These are phyloP conservation scores for Idaea straminata DNA, from an alignment of 2,888 invertebrate genomes.

Conservation along the genomic window DNA sequence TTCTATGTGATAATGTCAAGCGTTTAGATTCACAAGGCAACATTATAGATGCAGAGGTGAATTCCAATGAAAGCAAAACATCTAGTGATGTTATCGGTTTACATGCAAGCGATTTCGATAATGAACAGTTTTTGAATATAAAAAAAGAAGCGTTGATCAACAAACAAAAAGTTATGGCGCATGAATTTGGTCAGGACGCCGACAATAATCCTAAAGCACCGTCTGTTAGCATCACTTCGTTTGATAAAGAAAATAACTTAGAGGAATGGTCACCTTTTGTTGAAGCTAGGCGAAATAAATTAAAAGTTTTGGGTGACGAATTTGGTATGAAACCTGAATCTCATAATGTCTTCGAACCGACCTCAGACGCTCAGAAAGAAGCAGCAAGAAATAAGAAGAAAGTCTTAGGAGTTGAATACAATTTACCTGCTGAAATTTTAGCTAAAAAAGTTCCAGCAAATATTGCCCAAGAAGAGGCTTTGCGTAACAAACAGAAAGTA, in stretches of 20 bases:
- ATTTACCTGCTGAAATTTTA: constrained; percentile 50
- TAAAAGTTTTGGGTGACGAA: constrained; percentile 59
- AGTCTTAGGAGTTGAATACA: constrained; percentile 82
- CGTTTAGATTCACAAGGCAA: constrained; percentile 65
- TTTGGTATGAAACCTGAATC: constrained; percentile 36
- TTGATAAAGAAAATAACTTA: constrained; percentile 59
- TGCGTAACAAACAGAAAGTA: constrained; percentile 54
- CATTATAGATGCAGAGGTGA: constrained; percentile 39
- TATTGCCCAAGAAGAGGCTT: constrained; percentile 63
- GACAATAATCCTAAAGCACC: constrained; percentile 53
- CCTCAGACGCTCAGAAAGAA: constrained; percentile 77
- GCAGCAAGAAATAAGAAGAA: constrained; percentile 82
- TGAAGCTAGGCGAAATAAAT: constrained; percentile 62
- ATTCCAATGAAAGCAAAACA: constrained; percentile 40
- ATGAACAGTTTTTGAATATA: constrained; percentile 54
- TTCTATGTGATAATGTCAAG: constrained; percentile 55
- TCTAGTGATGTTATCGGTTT: constrained; percentile 61
- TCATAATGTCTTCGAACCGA: constrained; percentile 38
- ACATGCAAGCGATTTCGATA: constrained; percentile 52
- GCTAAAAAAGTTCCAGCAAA: constrained; percentile 52
- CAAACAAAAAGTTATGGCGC: constrained; percentile 74
- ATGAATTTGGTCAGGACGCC: constrained; percentile 67
- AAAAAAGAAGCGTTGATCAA: constrained; percentile 70
- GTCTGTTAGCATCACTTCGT: constrained; percentile 33
- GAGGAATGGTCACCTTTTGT: constrained; percentile 43